phyloP scores from a whole-genome alignment of 92 coral and sea anemone genomes.

The Palythoa grandiflora region DNA sequence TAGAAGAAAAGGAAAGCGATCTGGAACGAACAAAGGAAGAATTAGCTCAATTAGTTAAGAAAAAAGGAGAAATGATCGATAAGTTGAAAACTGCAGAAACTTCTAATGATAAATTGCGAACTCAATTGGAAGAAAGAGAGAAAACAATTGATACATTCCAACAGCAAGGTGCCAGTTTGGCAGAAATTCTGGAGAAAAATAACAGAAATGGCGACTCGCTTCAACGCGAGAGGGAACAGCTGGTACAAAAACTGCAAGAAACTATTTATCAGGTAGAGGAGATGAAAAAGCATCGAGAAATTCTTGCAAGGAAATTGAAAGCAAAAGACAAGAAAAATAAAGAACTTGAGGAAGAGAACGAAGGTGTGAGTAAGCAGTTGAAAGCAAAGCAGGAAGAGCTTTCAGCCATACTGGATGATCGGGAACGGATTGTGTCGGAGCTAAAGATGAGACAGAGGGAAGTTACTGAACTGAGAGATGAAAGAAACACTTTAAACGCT shows the following conservation, averaged over 20 bases:
- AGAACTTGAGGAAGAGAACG: constrained; percentile 78
- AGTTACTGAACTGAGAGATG: constrained; percentile 79
- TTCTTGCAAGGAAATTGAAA: constrained; percentile 87
- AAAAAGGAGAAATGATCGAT: constrained; percentile 59
- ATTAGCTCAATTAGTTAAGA: constrained; percentile 48
- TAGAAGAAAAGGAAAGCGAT: constrained; percentile 63
- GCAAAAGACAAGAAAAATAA: constrained; percentile 81
- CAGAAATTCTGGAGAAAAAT: constrained; percentile 85
- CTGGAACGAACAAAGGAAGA: constrained; percentile 56
- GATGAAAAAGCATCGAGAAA: constrained; percentile 90
- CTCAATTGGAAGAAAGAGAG: constrained; percentile 88
- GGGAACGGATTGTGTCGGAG: constrained; percentile 79
- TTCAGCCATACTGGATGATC: constrained; percentile 90
- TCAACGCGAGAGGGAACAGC: constrained; percentile 87
- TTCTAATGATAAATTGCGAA: constrained; percentile 67
- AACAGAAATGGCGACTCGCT: constrained; percentile 90
- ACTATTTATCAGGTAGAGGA: constrained; percentile 81
- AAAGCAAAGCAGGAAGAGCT: constrained; percentile 85
- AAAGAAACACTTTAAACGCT: constrained; percentile 81
- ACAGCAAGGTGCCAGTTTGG: constrained; percentile 90
- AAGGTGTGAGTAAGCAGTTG: constrained; percentile 23
- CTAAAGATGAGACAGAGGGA: constrained; percentile 84
- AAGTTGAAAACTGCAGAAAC: constrained; percentile 65
- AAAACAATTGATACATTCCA: constrained; percentile 80
- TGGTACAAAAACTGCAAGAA: constrained; percentile 83